phyloP scores from a whole-genome alignment of 2,888 invertebrate genomes.

The Eupithecia pulchellata region DNA sequence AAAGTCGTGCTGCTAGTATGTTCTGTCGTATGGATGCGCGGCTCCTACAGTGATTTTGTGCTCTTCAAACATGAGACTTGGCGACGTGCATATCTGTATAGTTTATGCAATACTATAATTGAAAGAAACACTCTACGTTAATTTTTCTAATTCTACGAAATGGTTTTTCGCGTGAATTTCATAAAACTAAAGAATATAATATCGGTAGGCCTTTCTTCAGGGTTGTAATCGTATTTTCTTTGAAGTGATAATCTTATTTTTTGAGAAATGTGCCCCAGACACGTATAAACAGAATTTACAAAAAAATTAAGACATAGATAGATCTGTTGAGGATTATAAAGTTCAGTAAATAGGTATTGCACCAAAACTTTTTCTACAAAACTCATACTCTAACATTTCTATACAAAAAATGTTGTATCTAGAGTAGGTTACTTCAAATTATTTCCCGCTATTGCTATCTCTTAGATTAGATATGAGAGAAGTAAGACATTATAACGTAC shows the following conservation, averaged over 20 bases:
- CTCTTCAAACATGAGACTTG: too few species aligned
- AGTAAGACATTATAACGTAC: slow-evolving; percentile 50
- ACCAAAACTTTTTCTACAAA: neutral
- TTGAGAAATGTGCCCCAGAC: neutral
- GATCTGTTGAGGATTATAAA: neutral
- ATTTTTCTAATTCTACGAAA: neutral
- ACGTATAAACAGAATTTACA: neutral
- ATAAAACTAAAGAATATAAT: neutral
- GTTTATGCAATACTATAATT: too few species aligned
- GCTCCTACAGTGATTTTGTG: too few species aligned
- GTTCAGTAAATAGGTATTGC: neutral
- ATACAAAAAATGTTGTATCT: slow-evolving; percentile 19
- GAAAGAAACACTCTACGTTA: too few species aligned
- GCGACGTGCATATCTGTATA: too few species aligned
- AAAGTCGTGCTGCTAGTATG: neutral
- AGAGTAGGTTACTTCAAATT: too few species aligned
- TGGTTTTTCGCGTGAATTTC: neutral
- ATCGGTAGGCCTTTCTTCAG: neutral
- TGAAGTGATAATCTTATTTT: neutral
- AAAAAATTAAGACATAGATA: neutral
- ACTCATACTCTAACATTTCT: neutral
- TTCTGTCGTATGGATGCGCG: too few species aligned
- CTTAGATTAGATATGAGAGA: slow-evolving; percentile 63
- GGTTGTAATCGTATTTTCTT: neutral
- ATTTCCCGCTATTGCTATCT: slow-evolving; percentile 50